Evolutionary conservation across 1,140 invertebrate genomes (phyloP).

Genomic region (Heterodera carotae): DNA sequence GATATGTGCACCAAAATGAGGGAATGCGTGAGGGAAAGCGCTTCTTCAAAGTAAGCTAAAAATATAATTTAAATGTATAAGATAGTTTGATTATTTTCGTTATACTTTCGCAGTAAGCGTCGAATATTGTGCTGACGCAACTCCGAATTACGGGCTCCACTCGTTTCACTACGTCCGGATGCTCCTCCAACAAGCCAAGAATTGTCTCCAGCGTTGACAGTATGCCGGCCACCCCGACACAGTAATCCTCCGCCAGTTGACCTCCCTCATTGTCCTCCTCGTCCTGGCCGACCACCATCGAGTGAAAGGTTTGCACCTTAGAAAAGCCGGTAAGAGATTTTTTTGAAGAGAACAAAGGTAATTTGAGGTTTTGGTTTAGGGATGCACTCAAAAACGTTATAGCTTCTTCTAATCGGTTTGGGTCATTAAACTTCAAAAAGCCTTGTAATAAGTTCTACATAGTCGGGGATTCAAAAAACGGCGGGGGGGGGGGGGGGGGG

Average conservation of each 20-base stretch:
- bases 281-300: constrained; percentile 72
- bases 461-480: background rate
- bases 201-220: constrained; percentile 94
- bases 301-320: constrained; percentile 83
- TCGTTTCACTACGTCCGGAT: constrained; percentile 78
- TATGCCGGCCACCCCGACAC: constrained; percentile 93
- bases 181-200: constrained; percentile 88
- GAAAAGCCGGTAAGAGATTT: background rate
- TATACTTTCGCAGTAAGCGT: constrained; percentile 36
- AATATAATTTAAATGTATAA: constrained; percentile 41
- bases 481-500: too few relatives aligned
- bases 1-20: constrained; percentile 85
- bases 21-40: constrained; percentile 86
- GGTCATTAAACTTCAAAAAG: too few relatives aligned
- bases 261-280: constrained; percentile 74
- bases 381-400: too few relatives aligned
- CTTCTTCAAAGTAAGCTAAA: constrained; percentile 93
- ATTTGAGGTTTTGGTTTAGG: too few relatives aligned
- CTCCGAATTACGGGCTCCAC: constrained; percentile 90
- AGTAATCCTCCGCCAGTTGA: constrained; percentile 84
- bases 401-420: too few relatives aligned
- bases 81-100: background rate
- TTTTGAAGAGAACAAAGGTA: too few relatives aligned
- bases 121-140: constrained; percentile 74
- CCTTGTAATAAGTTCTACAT: constrained; percentile 31